These are phyloP conservation scores for Aporophyla nigra DNA, from an alignment of 2,888 invertebrate species.

Conservation along the genomic window DNA sequence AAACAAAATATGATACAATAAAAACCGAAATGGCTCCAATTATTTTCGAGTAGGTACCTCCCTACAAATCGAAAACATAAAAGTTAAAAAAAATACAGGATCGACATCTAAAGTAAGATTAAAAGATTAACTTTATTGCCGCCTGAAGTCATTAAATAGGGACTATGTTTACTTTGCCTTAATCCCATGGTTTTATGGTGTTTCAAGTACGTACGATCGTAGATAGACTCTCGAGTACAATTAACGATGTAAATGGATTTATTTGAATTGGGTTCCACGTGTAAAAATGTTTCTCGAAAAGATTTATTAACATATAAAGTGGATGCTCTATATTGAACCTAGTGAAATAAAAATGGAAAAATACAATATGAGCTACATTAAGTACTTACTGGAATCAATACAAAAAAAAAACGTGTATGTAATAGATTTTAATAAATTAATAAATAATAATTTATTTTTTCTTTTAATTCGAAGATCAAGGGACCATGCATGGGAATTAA, in stretches of 20 bases:
- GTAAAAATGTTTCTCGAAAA: conserved; percentile 8
- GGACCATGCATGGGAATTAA: background rate
- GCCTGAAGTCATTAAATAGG: conserved; percentile 63
- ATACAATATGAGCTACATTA: background rate
- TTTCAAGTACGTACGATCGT: conserved; percentile 32
- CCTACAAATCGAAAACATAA: conserved; percentile 21
- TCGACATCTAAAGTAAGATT: conserved; percentile 67
- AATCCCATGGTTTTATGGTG: conserved; percentile 56
- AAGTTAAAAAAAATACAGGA: conserved; percentile 50
- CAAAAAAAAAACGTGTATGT: background rate
- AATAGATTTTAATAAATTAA: background rate
- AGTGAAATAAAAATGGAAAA: background rate
- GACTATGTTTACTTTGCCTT: conserved; percentile 53
- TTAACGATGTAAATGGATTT: conserved; percentile 36
- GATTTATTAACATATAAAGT: conserved; percentile 1
- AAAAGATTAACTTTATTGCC: conserved; percentile 71
- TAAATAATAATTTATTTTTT: too few relatives aligned
- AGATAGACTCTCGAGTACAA: conserved; percentile 20
- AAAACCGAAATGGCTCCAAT: conserved; percentile 30
- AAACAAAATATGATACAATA: conserved; percentile 23
- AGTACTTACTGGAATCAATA: background rate
- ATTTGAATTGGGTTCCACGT: conserved; percentile 19
- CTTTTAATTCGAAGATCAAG: background rate
- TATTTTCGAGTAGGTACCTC: conserved; percentile 28
- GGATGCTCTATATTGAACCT: background rate